phyloP scores from a whole-genome alignment of 1,140 invertebrate genomes.

The Tetramorium alpestre region DNA sequence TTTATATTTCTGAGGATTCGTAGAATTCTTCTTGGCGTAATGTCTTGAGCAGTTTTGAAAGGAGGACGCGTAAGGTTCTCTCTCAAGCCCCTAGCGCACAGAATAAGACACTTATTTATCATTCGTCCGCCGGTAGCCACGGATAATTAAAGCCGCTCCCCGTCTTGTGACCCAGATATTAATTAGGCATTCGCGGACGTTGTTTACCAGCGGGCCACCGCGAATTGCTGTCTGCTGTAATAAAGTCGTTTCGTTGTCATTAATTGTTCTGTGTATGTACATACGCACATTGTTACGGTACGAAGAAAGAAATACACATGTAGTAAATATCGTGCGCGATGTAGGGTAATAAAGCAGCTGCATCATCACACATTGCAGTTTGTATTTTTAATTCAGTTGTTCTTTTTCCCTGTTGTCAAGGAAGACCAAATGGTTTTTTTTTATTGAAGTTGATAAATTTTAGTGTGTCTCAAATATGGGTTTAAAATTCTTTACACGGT shows the following conservation, averaged over 20 bases:
- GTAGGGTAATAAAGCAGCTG: conserved; percentile 62
- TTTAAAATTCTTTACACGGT: not conserved
- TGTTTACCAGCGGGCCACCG: conserved; percentile 1
- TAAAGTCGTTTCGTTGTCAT: conserved; percentile 47
- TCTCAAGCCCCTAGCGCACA: conserved; percentile 7
- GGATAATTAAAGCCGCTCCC: conserved; percentile 68
- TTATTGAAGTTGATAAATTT: not conserved
- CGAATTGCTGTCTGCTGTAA: conserved; percentile 27
- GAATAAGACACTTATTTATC: conserved; percentile 62
- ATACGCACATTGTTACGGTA: conserved; percentile 20
- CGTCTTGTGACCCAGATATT: conserved; percentile 68
- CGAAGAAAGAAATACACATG: not conserved
- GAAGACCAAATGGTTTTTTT: not conserved
- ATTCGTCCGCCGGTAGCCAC: conserved; percentile 60
- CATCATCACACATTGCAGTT: conserved; percentile 56
- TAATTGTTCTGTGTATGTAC: conserved; percentile 48
- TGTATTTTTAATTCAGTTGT: conserved; percentile 30
- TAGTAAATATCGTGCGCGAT: conserved; percentile 34
- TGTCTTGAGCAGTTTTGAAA: not conserved
- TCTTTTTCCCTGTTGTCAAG: not conserved
- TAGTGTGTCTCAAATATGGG: not conserved
- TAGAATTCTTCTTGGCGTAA: conserved; percentile 4
- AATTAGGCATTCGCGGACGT: conserved; percentile 63
- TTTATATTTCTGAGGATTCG: not conserved
- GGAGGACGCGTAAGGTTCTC: not conserved